Evolutionary conservation across 2,113 vertebrate species (phyloP).

Genomic region (Eretmochelys imbricata): DNA sequence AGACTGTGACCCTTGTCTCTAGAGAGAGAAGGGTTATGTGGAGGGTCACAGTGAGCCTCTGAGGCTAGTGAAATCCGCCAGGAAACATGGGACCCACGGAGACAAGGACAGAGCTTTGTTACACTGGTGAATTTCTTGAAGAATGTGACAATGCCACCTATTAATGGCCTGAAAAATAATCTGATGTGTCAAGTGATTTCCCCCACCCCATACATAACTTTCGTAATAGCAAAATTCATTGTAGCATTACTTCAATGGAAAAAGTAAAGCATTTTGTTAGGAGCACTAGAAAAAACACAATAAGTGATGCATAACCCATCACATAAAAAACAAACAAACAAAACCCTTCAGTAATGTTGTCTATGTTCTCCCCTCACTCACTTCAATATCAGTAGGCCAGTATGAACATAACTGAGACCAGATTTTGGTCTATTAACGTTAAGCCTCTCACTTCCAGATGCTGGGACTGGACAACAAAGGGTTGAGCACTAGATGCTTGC

Average conservation of each 20-base stretch:
- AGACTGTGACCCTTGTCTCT: too few species aligned
- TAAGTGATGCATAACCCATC: conserved; percentile 37
- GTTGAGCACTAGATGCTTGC: not conserved
- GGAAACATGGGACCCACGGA: too few species aligned
- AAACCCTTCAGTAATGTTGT: conserved; percentile 49
- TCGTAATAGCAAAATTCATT: conserved; percentile 42
- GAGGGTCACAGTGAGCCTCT: too few species aligned
- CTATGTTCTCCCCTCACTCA: not conserved
- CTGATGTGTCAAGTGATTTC: conserved; percentile 50
- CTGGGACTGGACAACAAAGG: not conserved
- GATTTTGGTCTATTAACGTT: not conserved
- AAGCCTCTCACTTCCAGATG: not conserved
- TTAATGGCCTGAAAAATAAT: conserved; percentile 67
- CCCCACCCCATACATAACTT: conserved; percentile 28
- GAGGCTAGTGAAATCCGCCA: too few species aligned
- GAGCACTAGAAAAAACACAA: not conserved
- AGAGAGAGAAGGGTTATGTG: too few species aligned
- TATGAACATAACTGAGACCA: not conserved
- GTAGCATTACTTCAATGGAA: conserved; percentile 25
- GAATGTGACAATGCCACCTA: conserved; percentile 21
- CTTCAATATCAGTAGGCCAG: not conserved
- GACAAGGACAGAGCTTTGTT: too few species aligned
- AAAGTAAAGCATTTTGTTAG: conserved; percentile 45
- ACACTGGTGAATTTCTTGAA: conserved; percentile 6
- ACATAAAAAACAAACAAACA: conserved; percentile 28